Percentiles rank a stretch among this genome's conserved stretches.
These are phyloP conservation scores for Corydoras maculifer DNA, from an alignment of 2,113 vertebrate species.

Conservation along the genomic window DNA sequence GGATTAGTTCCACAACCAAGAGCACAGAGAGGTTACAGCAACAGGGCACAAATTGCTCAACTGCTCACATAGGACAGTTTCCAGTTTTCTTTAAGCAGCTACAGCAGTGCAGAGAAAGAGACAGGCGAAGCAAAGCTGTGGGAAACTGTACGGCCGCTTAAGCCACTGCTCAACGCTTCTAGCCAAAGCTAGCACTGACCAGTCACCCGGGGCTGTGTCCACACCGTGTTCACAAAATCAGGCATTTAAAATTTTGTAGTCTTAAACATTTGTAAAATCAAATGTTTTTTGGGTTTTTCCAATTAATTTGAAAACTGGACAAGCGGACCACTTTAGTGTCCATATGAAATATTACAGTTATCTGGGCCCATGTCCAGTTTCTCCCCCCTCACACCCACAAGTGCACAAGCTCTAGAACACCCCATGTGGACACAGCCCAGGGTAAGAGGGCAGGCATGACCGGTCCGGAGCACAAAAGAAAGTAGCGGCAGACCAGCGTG, in stretches of 20 bases:
- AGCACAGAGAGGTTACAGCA: not conserved
- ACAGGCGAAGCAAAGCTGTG: constrained; percentile 33
- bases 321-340: too few species aligned
- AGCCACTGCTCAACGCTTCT: not conserved
- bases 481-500: constrained; percentile 48
- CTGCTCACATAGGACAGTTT: constrained; percentile 2
- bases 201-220: not conserved
- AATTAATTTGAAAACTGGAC: too few species aligned
- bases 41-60: not conserved
- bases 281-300: too few species aligned
- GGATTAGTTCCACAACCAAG: not conserved
- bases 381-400: too few species aligned
- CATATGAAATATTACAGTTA: too few species aligned
- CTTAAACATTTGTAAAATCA: too few species aligned
- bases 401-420: too few species aligned
- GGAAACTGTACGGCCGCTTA: not conserved
- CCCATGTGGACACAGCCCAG: too few species aligned
- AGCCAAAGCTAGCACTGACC: constrained; percentile 15
- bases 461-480: constrained; percentile 41
- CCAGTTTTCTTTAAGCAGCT: too few species aligned
- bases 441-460: constrained; percentile 10
- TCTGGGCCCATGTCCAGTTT: too few species aligned
- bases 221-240: too few species aligned
- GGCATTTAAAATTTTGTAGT: too few species aligned
- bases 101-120: constrained; percentile 11